Evolutionary conservation across 92 coral and sea anemone genomes (phyloP), one percentile per base, ranked within the genome.

Genomic region (Parazoanthus atlanticus): DNA sequence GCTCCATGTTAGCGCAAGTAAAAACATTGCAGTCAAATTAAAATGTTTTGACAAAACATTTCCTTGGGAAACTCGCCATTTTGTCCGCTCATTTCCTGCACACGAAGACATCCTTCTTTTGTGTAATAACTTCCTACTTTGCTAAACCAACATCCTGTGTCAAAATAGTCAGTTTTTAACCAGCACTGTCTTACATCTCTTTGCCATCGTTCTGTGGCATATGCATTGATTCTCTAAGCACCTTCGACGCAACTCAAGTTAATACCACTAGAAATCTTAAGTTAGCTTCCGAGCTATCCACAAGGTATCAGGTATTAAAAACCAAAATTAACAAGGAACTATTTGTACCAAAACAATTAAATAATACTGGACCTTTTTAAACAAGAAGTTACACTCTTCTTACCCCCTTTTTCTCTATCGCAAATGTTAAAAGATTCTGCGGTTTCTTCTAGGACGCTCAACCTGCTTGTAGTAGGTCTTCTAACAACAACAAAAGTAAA

Each of bases 361-460:
- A 12, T 19, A 36, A 33, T 5, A 36, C 29, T 32, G 49, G 43
- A 21, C 5, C 29, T 74, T 19, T 3, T 74, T 28, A 74, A 8
- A 5, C 40, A 84, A 47, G 36, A 26, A 82, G 36, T 17, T 38
- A 33, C 32, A 34, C 28, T 3, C 46, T 43, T 21, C 74, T 26
- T 32, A 25, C 43, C 29, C n/a, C 26, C 15, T 46, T 26, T 67
- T 84, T 17, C 6, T 31, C 41, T 69, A 9, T 52, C 17, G 58
- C 67, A 70, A 71, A 69, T 16, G 78, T 29, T 74, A 72, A 84
- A 23, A 84, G 28, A 12, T 46, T 82, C 36, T 84, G 87, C 38
- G 78, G 87, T 69, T 70, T 69, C 47, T 26, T 46, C 1, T 0
- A 64, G 40, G 78, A 84, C 47, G 87, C 87, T 41, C 3, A 70